A percentile compares a stretch with the other conserved stretches of the same genome.
These are phyloP conservation scores for Pitta sordida DNA, from an alignment of 2,113 vertebrate genomes.

Conservation along the genomic window DNA sequence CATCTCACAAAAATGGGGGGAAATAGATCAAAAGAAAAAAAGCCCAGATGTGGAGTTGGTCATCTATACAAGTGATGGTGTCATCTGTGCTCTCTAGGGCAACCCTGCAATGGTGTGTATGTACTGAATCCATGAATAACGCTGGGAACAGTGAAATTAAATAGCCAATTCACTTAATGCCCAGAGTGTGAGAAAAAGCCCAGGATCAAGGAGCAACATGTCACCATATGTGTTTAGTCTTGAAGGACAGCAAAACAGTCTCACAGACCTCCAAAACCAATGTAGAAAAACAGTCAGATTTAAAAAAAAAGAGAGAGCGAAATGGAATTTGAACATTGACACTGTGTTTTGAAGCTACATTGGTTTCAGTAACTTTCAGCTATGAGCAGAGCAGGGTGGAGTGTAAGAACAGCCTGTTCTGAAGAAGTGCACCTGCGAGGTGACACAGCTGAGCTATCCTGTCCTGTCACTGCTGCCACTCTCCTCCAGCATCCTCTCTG, in stretches of 20 bases:
- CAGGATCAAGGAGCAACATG: background rate
- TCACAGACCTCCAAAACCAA: background rate
- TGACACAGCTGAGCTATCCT: background rate
- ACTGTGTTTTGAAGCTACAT: background rate
- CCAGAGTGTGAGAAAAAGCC: background rate
- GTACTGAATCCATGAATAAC: background rate
- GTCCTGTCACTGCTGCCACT: background rate
- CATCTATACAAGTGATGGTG: background rate
- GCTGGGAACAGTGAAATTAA: background rate
- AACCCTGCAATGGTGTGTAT: background rate
- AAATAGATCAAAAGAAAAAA: background rate
- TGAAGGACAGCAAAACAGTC: background rate
- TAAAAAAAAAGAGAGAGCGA: background rate
- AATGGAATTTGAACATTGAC: background rate
- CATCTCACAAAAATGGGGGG: background rate
- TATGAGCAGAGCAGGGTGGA: background rate
- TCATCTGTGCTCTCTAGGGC: background rate
- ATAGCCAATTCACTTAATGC: background rate
- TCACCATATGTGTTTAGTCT: background rate
- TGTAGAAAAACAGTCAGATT: background rate
- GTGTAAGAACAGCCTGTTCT: background rate
- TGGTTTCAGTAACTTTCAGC: background rate
- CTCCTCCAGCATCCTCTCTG: fast-evolving
- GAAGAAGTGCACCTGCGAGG: background rate
- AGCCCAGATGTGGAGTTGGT: background rate